Conservation (phyloP, 2,113 vertebrate species). For the Henicopernis longicauda region DNA sequence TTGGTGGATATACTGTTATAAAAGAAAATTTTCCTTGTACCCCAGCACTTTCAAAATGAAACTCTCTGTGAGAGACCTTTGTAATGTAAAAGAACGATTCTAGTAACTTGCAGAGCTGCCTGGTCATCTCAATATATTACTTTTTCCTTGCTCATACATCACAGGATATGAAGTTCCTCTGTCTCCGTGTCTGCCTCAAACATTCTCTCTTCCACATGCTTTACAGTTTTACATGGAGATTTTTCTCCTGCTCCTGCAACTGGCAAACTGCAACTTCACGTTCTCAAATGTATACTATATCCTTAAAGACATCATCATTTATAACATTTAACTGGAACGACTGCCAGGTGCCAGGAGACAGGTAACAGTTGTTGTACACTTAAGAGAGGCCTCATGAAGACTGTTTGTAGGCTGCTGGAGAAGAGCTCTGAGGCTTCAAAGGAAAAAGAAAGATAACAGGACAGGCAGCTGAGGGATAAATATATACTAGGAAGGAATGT, state of each 20-base stretch:
- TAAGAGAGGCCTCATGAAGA: background rate
- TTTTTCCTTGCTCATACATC: background rate
- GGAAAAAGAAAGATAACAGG: background rate
- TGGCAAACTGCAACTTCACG: background rate
- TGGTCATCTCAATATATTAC: background rate
- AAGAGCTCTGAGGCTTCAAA: background rate
- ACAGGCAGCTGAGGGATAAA: background rate
- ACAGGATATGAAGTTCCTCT: background rate
- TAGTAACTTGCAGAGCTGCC: background rate
- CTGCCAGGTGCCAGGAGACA: background rate
- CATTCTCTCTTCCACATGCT: background rate
- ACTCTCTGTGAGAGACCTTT: background rate
- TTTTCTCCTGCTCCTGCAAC: background rate
- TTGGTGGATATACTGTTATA: background rate
- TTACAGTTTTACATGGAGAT: background rate
- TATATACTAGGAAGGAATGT: background rate
- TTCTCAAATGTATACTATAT: background rate
- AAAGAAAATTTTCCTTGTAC: background rate
- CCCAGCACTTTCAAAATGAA: background rate
- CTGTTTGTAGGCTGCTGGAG: background rate
- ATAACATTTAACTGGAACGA: background rate
- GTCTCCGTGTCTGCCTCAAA: background rate
- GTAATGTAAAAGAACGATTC: background rate
- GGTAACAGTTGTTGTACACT: background rate
- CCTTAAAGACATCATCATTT: background rate